Evolutionary conservation across 2,888 invertebrate species (phyloP), one percentile per base, ranked within the genome.

Genomic region (Ormia ochracea): DNA sequence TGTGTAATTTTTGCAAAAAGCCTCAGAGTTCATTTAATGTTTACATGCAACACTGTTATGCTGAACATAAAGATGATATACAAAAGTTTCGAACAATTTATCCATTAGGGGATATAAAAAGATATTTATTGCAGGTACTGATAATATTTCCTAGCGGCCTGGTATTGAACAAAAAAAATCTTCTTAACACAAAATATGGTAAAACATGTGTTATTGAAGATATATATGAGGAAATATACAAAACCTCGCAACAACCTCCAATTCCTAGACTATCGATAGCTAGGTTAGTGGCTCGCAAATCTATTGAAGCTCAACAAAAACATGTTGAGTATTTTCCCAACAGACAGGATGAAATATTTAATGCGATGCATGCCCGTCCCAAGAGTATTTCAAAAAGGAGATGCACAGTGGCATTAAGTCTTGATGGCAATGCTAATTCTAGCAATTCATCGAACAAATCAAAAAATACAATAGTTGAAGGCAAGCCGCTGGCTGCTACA

Each of bases 91-190:
- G 79, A 0, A 31, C 72, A 0, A 65, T 84, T 6, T 86, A 87
- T 75, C 68, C 84, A 0, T 79, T 82, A 12, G 6, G 2, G 0
- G 83, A 84, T 1, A 63, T 88, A 1, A 79, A 70, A 9, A 82
- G 82, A 28, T 88, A 83, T 65, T 82, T 87, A 1, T 48, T 82
- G 12, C 84, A 86, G 56, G 70, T 87, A 38, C 78, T 85, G 21
- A 59, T 87, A 17, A 84, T 88, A 31, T 89, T 89, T 56, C 85
- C 85, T 4, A 89, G 86, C 65, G 89, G 89, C 0, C 77, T 89
- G 2, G 82, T 88, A 6, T 74, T 88, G 0, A 86, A 83, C 33
- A 87, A 87, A 61, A 83, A 77, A 52, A 86, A 86, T 61, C 76
- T 88, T 17, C 63, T 78, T 0, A 70, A 81, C 0, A 87, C 88